Evolutionary conservation across 2,113 vertebrate species (phyloP), one percentile per base, ranked within the genome.

Genomic region (Oncorhynchus mykiss): DNA sequence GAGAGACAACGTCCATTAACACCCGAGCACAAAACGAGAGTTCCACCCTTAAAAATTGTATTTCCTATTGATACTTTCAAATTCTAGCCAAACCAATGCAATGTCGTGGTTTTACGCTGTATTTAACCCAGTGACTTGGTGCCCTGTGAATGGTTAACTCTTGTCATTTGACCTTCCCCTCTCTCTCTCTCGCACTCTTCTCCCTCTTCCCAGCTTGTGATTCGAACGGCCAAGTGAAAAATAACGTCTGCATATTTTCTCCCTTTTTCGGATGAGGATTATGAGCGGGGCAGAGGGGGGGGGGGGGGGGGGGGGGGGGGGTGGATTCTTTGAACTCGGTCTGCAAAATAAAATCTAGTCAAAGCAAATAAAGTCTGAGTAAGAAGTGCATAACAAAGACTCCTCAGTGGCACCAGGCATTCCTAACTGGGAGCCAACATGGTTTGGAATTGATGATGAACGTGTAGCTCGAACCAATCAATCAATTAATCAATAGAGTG

Each of bases 271-370:
- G 3, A 77, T 4, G 78, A 85, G 84, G 92, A 91, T 92, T 91
- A 92, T 72, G 76, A 78, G 67, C 16, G 25, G 16, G 71, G 70
- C 69, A 69, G 57, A 20, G 18, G 67, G 48, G 20, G 64, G 29
- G 45, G 29, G 0, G 27, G 27, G 27, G 27, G 27, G 3, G 24
- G 24, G 24, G n/a, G n/a, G n/a, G n/a, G n/a, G n/a, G n/a, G n/a
- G 27, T 27, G 54, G 81, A 79, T 70, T 79, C 81, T 88, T 85
- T 88, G 84, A 91, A 87, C 81, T 78, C 69, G 73, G 82, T 78
- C 88, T 76, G 81, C 78, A 80, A 92, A 90, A 88, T 82, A 85
- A 88, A 91, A 91, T 86, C 84, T 82, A 90, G 89, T 92, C 89
- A 89, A 86, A 90, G 91, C 90, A 90, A 91, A 89, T 91, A 71